Evolutionary conservation across 2,888 invertebrate genomes (phyloP).

Genomic region (Hybos culiciformis): DNA sequence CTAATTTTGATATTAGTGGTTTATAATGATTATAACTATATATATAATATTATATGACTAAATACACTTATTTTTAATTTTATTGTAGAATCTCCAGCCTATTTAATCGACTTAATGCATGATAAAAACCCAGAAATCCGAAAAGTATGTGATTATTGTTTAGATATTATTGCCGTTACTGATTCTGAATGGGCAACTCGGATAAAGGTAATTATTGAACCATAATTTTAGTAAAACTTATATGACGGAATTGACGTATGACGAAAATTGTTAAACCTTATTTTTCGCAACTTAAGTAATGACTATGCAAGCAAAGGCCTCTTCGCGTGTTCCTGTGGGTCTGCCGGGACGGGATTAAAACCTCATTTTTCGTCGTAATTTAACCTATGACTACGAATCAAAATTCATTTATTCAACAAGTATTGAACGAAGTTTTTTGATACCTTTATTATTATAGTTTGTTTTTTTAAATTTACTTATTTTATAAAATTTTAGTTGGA

Average conservation of each 20-base stretch:
- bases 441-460: background rate
- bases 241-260: no score
- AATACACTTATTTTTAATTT: background rate
- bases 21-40: no score
- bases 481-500: constrained; percentile 43
- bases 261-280: background rate
- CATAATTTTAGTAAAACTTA: background rate
- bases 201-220: constrained; percentile 49
- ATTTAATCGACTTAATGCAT: constrained; percentile 93
- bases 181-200: constrained; percentile 86
- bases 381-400: no score
- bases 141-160: constrained; percentile 86
- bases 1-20: no score
- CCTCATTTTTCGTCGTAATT: no score
- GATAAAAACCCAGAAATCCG: constrained; percentile 90
- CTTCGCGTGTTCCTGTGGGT: no score
- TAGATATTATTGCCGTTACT: constrained; percentile 88
- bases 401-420: no score
- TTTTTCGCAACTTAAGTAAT: constrained; percentile 1
- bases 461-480: background rate
- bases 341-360: no score
- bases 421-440: no score
- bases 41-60: no score
- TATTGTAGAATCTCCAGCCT: constrained; percentile 73
- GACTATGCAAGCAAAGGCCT: background rate